phyloP scores from a whole-genome alignment of 2,797 vertebrate species.

The Hydrocynus forskahlii region DNA sequence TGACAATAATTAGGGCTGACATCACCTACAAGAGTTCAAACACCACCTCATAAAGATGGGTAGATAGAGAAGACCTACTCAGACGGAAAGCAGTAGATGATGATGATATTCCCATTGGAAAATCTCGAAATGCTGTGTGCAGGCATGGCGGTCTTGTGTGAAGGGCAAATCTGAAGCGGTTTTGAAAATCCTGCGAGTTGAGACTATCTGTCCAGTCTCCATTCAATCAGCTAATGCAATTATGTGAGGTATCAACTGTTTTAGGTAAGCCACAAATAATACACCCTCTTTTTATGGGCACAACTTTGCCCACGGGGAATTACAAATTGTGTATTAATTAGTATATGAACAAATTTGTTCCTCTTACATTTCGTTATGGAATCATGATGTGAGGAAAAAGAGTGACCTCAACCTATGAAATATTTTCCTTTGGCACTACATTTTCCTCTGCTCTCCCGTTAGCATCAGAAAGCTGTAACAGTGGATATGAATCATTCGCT shows the following conservation, averaged over 20 bases:
- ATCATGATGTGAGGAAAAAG: background rate
- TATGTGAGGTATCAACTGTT: background rate
- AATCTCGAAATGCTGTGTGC: background rate
- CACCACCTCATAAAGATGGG: background rate
- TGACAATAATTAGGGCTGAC: background rate
- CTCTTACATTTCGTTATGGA: conserved; percentile 4
- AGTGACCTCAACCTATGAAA: conserved; percentile 16
- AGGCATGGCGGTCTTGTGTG: conserved; percentile 12
- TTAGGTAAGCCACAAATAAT: conserved; percentile 8
- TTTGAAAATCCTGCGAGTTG: background rate
- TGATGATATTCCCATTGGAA: background rate
- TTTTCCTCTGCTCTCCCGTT: background rate
- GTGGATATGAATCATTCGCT: background rate
- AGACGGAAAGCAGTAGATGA: background rate
- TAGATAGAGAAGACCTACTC: background rate
- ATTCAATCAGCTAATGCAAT: conserved; percentile 1
- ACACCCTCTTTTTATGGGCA: background rate
- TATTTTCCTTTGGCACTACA: conserved; percentile 6
- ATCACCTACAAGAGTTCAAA: conserved; percentile 7
- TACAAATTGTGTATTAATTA: background rate
- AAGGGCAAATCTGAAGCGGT: background rate
- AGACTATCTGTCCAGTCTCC: background rate
- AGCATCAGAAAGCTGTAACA: background rate
- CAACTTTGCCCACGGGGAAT: background rate
- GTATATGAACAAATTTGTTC: conserved; percentile 1